Percentiles rank a stretch among this genome's conserved stretches.
Conservation (phyloP, 2,888 invertebrate species). For the Melangyna quadrimaculata region DNA sequence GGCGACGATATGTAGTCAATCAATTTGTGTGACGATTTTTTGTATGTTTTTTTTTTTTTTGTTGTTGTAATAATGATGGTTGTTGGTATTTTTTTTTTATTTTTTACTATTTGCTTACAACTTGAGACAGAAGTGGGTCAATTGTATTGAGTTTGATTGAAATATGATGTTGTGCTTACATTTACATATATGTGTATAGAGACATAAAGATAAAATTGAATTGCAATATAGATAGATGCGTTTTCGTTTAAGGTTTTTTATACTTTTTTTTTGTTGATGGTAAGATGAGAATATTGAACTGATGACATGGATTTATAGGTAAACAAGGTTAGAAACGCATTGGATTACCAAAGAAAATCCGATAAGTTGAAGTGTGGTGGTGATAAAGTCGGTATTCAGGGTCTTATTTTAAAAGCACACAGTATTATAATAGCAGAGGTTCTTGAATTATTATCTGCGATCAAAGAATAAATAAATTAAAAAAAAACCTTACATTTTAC, state of each 20-base stretch:
- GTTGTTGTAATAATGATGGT: no score
- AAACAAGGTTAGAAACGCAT: conserved; percentile 35
- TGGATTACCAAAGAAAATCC: conserved; percentile 26
- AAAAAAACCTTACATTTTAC: neutral
- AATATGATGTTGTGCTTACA: conserved; percentile 43
- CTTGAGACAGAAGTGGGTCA: conserved; percentile 63
- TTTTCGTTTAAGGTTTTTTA: neutral
- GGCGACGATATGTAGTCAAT: conserved; percentile 50
- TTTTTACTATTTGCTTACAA: conserved; percentile 1
- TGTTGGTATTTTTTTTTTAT: neutral
- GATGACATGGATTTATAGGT: conserved; percentile 17
- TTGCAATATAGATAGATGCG: conserved; percentile 46
- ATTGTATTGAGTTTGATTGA: conserved; percentile 59
- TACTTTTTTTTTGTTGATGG: conserved; percentile 3
- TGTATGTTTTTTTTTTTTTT: conserved; percentile 2
- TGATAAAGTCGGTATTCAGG: neutral
- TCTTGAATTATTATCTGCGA: neutral
- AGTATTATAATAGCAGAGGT: neutral
- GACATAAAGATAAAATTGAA: conserved; percentile 5
- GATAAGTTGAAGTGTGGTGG: neutral
- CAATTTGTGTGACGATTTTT: conserved; percentile 46
- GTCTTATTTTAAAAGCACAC: neutral
- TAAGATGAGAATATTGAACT: conserved; percentile 45
- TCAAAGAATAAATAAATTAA: neutral
- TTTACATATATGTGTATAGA: neutral